Evolutionary conservation across 1,140 invertebrate genomes (phyloP).

Genomic region (Drosophila athabasca): DNA sequence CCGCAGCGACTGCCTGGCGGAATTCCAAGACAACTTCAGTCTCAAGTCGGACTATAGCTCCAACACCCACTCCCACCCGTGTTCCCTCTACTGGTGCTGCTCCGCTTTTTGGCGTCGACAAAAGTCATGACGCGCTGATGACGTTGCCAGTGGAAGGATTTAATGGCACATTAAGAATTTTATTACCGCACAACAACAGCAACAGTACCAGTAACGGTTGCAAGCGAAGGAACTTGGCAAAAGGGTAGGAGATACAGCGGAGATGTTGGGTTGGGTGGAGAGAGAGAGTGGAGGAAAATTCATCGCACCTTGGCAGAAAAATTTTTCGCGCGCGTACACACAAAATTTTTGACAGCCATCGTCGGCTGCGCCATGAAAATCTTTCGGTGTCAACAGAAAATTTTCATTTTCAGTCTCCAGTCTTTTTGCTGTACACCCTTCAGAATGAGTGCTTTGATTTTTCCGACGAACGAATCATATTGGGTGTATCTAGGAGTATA

Average conservation of each 20-base stretch:
- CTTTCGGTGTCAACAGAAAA: conserved; percentile 74
- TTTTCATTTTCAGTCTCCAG: conserved; percentile 33
- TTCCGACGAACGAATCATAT: too few species aligned
- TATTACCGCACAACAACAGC: conserved; percentile 73
- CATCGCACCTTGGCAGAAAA: conserved; percentile 69
- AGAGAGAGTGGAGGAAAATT: conserved; percentile 41
- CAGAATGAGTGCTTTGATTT: too few species aligned
- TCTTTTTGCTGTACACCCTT: neutral
- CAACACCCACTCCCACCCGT: conserved; percentile 2
- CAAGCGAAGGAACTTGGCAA: neutral
- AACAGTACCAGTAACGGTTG: conserved; percentile 11
- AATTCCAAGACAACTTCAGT: conserved; percentile 70
- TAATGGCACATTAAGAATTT: conserved; percentile 82
- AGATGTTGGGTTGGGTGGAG: neutral
- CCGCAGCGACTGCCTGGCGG: conserved; percentile 49
- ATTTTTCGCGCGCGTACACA: conserved; percentile 74
- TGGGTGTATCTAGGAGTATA: too few species aligned
- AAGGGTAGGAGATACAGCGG: neutral
- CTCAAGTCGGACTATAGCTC: conserved; percentile 5
- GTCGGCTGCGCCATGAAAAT: conserved; percentile 63
- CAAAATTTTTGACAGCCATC: conserved; percentile 73
- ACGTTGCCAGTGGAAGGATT: conserved; percentile 80
- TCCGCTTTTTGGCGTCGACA: conserved; percentile 59
- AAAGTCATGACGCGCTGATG: conserved; percentile 80
- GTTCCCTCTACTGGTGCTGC: conserved; percentile 8